A percentile compares a stretch with the other conserved stretches of the same genome.
These are phyloP conservation scores for Leptogaster cylindrica DNA, from an alignment of 2,888 invertebrate species.

Conservation along the genomic window DNA sequence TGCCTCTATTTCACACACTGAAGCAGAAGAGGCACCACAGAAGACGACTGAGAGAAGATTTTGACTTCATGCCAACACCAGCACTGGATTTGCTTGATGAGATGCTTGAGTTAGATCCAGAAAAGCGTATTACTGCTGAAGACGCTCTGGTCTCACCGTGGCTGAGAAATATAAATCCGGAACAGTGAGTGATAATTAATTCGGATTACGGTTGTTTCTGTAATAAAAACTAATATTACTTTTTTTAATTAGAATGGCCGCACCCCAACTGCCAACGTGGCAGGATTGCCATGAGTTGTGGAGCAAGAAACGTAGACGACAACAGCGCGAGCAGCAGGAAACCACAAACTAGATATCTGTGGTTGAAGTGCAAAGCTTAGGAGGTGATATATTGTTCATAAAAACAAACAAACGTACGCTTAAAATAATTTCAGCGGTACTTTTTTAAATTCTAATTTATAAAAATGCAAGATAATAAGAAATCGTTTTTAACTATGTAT, in stretches of 20 bases:
- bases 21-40: slow-evolving; percentile 90
- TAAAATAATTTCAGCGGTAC: slow-evolving; percentile 21
- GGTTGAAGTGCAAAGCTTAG: slow-evolving; percentile 43
- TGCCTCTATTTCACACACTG: slow-evolving; percentile 90
- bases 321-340: slow-evolving; percentile 74
- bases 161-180: slow-evolving; percentile 89
- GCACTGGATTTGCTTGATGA: slow-evolving; percentile 91
- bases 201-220: not conserved
- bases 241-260: slow-evolving; percentile 71
- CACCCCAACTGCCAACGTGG: slow-evolving; percentile 87
- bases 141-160: slow-evolving; percentile 91
- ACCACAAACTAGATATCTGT: slow-evolving; percentile 45
- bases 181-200: slow-evolving; percentile 73
- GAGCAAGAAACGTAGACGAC: slow-evolving; percentile 93
- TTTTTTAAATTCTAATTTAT: slow-evolving; percentile 34
- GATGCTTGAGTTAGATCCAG: slow-evolving; percentile 96
- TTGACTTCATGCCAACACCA: slow-evolving; percentile 85
- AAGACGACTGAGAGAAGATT: slow-evolving; percentile 89
- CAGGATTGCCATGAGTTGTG: slow-evolving; percentile 99
- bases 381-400: slow-evolving; percentile 45
- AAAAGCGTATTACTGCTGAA: slow-evolving; percentile 89
- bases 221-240: slow-evolving; percentile 17
- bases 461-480: too few relatives aligned
- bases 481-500: too few relatives aligned
- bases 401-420: slow-evolving; percentile 17